These are phyloP conservation scores for Cataglyphis altisquamis DNA, from an alignment of 2,888 invertebrate genomes.

Conservation along the genomic window DNA sequence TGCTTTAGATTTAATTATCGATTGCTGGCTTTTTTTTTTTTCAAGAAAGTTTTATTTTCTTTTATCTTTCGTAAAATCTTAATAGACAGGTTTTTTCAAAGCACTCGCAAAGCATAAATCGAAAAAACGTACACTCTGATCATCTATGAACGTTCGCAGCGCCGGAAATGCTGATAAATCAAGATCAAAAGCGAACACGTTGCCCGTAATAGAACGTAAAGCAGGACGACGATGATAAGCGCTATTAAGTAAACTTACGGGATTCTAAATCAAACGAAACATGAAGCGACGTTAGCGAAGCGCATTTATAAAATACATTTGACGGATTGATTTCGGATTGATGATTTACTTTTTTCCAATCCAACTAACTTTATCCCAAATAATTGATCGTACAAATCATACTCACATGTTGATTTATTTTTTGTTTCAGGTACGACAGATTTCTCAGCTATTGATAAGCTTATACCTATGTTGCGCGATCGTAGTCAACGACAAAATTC, in stretches of 20 bases:
- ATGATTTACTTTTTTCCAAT: slow-evolving; percentile 11
- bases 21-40: neutral
- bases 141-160: slow-evolving; percentile 25
- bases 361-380: slow-evolving; percentile 32
- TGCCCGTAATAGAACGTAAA: slow-evolving; percentile 26
- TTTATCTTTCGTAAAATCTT: slow-evolving; percentile 20
- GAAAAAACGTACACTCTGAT: slow-evolving; percentile 14
- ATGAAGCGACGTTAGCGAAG: slow-evolving; percentile 10
- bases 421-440: slow-evolving; percentile 52
- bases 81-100: slow-evolving; percentile 1
- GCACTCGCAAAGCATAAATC: slow-evolving; percentile 22
- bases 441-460: slow-evolving; percentile 21
- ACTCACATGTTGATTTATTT: slow-evolving; percentile 26
- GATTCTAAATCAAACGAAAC: slow-evolving; percentile 18
- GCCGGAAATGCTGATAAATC: slow-evolving; percentile 43
- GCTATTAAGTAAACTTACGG: slow-evolving; percentile 47
- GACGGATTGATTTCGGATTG: slow-evolving; percentile 3
- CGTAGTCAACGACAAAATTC: neutral
- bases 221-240: slow-evolving; percentile 34
- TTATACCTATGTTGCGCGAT: neutral
- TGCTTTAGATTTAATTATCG: slow-evolving; percentile 22
- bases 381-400: neutral
- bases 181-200: slow-evolving; percentile 38
- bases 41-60: neutral
- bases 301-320: slow-evolving; percentile 35